These are phyloP conservation scores for Morone saxatilis DNA, from an alignment of 2,113 vertebrate species.

Conservation along the genomic window DNA sequence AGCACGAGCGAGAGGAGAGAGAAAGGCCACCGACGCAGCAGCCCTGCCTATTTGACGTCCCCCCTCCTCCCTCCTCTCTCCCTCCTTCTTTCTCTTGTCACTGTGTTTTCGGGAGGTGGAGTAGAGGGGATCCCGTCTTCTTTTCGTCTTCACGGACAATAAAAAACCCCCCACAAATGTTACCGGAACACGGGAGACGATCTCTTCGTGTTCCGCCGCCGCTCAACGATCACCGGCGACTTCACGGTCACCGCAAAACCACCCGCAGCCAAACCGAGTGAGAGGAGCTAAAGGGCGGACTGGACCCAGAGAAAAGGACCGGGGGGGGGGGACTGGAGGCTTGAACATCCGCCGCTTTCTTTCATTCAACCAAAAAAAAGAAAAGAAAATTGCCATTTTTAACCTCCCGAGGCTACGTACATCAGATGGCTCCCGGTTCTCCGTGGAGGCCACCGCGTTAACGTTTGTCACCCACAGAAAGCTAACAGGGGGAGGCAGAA, in stretches of 20 bases:
- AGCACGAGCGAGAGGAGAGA: constrained; percentile 5
- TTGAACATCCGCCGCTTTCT: constrained; percentile 55
- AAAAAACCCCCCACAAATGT: neutral
- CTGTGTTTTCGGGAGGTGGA: constrained; percentile 39
- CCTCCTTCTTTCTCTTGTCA: constrained; percentile 52
- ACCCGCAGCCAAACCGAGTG: neutral
- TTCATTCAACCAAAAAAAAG: neutral
- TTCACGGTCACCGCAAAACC: neutral
- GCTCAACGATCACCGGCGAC: neutral
- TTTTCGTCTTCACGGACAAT: neutral
- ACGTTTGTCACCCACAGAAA: constrained; percentile 8
- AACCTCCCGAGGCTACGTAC: neutral
- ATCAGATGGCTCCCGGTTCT: neutral
- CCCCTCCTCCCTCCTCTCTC: neutral
- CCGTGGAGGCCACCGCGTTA: constrained; percentile 2
- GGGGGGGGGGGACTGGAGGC: constrained; percentile 5
- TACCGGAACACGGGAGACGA: neutral
- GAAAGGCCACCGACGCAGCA: constrained; percentile 29
- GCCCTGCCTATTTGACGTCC: constrained; percentile 66
- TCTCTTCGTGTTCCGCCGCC: neutral
- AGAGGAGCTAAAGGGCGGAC: constrained; percentile 42
- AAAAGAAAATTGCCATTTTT: constrained; percentile 19
- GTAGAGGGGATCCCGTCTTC: constrained; percentile 7
- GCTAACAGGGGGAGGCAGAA: constrained; percentile 40
- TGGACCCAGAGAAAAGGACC: constrained; percentile 26